Evolutionary conservation across 2,797 vertebrate genomes (phyloP), one percentile per base, ranked within the genome.

Genomic region (Malacoctenus gilli): DNA sequence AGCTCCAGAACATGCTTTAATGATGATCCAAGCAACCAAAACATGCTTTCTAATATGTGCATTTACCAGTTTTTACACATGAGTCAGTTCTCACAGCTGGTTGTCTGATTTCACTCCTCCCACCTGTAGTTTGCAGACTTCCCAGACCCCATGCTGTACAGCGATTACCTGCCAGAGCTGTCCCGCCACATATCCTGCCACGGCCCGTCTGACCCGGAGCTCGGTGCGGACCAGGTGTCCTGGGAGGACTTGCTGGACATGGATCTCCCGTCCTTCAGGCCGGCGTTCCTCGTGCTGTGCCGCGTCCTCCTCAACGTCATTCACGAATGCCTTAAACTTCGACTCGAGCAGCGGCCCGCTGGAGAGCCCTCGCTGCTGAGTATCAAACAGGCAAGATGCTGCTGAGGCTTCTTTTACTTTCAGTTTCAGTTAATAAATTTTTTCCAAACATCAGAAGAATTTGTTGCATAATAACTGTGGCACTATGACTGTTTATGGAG

Each of bases 311-410:
- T 99, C 60, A 98, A 98, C 10, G 96, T 99, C 68, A 99, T 99
- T 82, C 97, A 99, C 5, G 97, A 99, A 82, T 99, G 97, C 90
- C 95, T 99, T 80, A 99, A 99, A 86, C 86, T 99, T 60, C 89
- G 97, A 56, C 71, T 99, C 85, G 97, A 99, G 56, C 97, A 99
- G 84, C 92, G 95, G 55, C 97, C 97, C 16, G 96, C 97, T 8
- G 97, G 97, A 42, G 96, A 99, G 49, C 96, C 97, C 0, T 99
- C 97, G 1, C 92, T 99, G 72, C 85, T 99, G 87, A 99, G 97
- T 71, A 99, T 99, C 89, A 98, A 99, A 84, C 97, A 99, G 97
- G 97, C 96, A 80, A 75, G 80, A 20, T 15, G 52, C 48, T 41
- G 13, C 8, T 19, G 3, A 9, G 14, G 36, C 2, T 16, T 9